A percentile compares a stretch with the other conserved stretches of the same genome.
Conservation (phyloP, 2,113 vertebrate genomes). For the Morone saxatilis region DNA sequence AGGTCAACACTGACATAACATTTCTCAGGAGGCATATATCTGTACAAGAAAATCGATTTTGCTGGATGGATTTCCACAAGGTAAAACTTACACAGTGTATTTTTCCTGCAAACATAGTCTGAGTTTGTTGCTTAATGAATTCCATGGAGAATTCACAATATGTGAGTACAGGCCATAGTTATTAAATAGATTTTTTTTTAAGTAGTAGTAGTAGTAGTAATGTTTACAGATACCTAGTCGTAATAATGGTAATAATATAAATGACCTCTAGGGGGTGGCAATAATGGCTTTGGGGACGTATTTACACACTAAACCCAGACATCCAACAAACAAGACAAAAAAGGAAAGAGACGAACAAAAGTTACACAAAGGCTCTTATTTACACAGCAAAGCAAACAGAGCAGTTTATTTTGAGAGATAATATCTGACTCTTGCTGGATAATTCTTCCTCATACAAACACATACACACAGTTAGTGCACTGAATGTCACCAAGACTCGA, state of each 20-base stretch:
- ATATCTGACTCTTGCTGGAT: slow-evolving; percentile 50
- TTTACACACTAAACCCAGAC: slow-evolving; percentile 45
- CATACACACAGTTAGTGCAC: slow-evolving; percentile 8
- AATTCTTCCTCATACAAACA: slow-evolving; percentile 58
- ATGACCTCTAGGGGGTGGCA: slow-evolving; percentile 57
- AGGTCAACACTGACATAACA: slow-evolving; percentile 73
- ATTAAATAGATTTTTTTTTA: neutral
- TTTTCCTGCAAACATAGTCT: slow-evolving; percentile 9
- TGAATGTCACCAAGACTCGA: slow-evolving; percentile 51
- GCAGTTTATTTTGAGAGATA: slow-evolving; percentile 64
- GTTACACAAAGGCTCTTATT: slow-evolving; percentile 65
- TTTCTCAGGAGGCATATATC: slow-evolving; percentile 69
- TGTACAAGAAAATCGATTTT: slow-evolving; percentile 60
- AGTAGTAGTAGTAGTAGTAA: neutral
- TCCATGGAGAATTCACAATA: slow-evolving; percentile 3
- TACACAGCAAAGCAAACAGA: slow-evolving; percentile 62
- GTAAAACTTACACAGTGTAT: slow-evolving; percentile 29
- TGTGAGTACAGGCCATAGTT: neutral
- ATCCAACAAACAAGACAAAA: slow-evolving; percentile 46
- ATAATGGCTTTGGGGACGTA: slow-evolving; percentile 4
- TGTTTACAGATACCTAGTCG: slow-evolving; percentile 1
- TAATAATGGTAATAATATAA: slow-evolving; percentile 14
- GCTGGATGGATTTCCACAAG: slow-evolving; percentile 56
- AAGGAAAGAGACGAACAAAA: slow-evolving; percentile 34
- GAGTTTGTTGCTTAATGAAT: slow-evolving; percentile 38